These are phyloP conservation scores for Stenodera caucasica DNA, from an alignment of 2,888 invertebrate species.

Conservation along the genomic window DNA sequence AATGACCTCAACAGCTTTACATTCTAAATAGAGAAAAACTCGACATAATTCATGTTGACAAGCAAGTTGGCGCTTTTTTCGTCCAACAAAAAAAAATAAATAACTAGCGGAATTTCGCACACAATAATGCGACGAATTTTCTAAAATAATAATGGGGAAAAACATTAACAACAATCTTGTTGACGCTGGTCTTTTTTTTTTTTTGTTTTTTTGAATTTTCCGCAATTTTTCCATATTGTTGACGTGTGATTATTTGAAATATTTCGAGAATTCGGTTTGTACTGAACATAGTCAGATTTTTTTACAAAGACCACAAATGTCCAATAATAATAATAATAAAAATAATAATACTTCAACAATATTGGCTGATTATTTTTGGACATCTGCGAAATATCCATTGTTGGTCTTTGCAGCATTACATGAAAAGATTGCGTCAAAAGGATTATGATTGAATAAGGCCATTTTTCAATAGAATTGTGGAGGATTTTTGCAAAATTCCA, in stretches of 20 bases:
- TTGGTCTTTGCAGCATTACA: constrained; percentile 23
- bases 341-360: too few species aligned
- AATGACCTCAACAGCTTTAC: constrained; percentile 21
- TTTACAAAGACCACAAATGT: too few species aligned
- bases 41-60: constrained; percentile 20
- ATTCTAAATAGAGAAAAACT: constrained; percentile 18
- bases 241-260: too few species aligned
- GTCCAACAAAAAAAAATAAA: constrained; percentile 11
- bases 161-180: not conserved
- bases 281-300: too few species aligned
- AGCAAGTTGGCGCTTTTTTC: constrained; percentile 12
- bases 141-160: not conserved
- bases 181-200: too few species aligned
- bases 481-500: not conserved
- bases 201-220: not conserved
- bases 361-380: constrained; percentile 10
- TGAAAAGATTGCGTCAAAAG: constrained; percentile 27
- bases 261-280: too few species aligned
- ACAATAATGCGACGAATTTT: constrained; percentile 15
- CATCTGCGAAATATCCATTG: constrained; percentile 24
- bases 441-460: constrained; percentile 24
- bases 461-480: constrained; percentile 12
- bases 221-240: not conserved
- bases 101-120: constrained; percentile 18
- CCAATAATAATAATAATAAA: too few species aligned